Conservation (phyloP, 2,797 vertebrate species). For the Pseudomugil gertrudae region DNA sequence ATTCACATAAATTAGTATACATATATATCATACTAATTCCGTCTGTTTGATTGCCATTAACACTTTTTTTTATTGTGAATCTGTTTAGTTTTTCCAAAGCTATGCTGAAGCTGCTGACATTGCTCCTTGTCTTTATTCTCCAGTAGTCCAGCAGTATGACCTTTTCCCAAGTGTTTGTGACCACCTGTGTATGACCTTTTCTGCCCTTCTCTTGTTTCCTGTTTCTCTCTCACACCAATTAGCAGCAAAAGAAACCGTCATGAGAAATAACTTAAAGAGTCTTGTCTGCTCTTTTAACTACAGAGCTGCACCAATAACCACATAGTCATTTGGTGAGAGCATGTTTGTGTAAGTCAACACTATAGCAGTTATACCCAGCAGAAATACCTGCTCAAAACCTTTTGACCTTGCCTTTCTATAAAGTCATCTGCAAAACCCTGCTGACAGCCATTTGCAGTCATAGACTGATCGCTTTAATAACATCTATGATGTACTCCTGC, state of each 20-base stretch:
- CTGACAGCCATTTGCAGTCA: background rate
- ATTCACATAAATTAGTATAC: too few species aligned
- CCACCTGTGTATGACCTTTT: conserved; percentile 3
- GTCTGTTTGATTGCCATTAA: background rate
- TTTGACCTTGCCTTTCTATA: conserved; percentile 14
- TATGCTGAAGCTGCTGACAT: background rate
- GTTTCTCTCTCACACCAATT: background rate
- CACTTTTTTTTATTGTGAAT: background rate
- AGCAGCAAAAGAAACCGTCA: background rate
- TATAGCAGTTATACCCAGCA: conserved; percentile 45
- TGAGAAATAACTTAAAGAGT: background rate
- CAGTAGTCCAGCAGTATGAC: background rate
- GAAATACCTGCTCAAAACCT: conserved; percentile 3
- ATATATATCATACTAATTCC: too few species aligned
- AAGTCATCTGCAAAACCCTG: background rate
- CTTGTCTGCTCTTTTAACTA: background rate
- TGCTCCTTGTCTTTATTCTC: background rate
- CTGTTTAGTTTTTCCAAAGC: background rate
- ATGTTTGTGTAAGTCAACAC: conserved; percentile 13
- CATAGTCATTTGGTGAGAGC: background rate
- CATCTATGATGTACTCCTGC: background rate
- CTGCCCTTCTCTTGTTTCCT: background rate
- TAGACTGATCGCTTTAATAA: background rate
- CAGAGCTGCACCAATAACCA: background rate
- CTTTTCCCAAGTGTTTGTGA: background rate